phyloP scores from a whole-genome alignment of 1,140 invertebrate genomes.

The Drosophila leontia region DNA sequence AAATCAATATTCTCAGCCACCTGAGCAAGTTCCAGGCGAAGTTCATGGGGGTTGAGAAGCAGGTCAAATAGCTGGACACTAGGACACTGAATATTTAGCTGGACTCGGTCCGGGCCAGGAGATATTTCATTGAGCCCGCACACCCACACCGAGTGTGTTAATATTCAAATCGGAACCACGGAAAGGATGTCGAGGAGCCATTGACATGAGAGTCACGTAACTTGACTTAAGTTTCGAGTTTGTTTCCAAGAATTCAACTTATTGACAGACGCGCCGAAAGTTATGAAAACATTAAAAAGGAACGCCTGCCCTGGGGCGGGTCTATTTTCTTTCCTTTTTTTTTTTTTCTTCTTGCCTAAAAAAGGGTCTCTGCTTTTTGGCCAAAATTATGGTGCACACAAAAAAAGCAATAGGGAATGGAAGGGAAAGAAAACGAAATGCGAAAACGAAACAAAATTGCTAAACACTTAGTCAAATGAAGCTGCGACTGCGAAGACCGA shows the following conservation, averaged over 20 bases:
- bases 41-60: neutral
- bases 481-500: constrained; percentile 37
- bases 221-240: constrained; percentile 59
- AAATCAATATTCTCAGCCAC: constrained; percentile 69
- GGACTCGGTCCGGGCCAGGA: constrained; percentile 12
- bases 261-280: constrained; percentile 70
- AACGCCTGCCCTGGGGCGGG: constrained; percentile 26
- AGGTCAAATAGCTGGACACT: constrained; percentile 13
- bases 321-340: neutral
- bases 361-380: constrained; percentile 9
- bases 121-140: constrained; percentile 44
- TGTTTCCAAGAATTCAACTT: constrained; percentile 61
- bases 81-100: constrained; percentile 46
- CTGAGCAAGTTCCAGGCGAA: constrained; percentile 29
- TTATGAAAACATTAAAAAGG: constrained; percentile 79
- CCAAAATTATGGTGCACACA: constrained; percentile 24
- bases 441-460: constrained; percentile 70
- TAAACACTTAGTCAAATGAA: constrained; percentile 66
- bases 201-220: constrained; percentile 77
- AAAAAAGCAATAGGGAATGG: constrained; percentile 19
- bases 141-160: constrained; percentile 49
- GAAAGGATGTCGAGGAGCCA: constrained; percentile 52
- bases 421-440: constrained; percentile 16
- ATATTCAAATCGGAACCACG: constrained; percentile 73
- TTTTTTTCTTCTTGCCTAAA: constrained; percentile 12